Evolutionary conservation across 2,888 invertebrate genomes (phyloP).

Genomic region (Nephrotoma appendiculata): DNA sequence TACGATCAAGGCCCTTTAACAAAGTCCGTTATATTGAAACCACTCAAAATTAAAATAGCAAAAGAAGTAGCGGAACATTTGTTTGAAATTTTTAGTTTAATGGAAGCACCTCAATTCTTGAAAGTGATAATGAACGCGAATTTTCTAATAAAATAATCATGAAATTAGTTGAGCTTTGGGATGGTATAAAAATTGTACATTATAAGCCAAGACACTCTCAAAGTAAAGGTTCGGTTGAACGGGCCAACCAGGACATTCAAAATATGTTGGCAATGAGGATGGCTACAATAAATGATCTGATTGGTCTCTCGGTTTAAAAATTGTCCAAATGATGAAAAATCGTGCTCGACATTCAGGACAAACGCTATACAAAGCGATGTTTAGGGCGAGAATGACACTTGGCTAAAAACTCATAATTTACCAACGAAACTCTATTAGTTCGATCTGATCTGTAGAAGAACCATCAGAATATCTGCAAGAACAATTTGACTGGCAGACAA

Average conservation of each 20-base stretch:
- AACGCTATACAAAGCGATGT: not conserved
- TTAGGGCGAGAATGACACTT: not conserved
- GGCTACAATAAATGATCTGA: no score
- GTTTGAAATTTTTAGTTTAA: constrained; percentile 13
- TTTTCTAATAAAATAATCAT: constrained; percentile 13
- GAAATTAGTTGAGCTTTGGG: constrained; percentile 17
- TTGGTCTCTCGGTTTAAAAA: no score
- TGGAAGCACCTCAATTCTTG: constrained; percentile 15
- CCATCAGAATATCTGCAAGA: no score
- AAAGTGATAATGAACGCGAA: constrained; percentile 14
- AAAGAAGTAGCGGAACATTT: constrained; percentile 1
- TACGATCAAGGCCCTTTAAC: not conserved
- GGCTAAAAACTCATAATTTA: no score
- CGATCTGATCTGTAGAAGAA: no score
- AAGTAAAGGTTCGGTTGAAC: constrained; percentile 22
- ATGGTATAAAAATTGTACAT: constrained; percentile 23
- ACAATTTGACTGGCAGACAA: no score
- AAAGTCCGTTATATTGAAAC: not conserved
- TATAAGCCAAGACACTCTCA: constrained; percentile 22
- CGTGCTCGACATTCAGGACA: no score
- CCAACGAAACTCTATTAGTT: no score
- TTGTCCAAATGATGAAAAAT: not conserved
- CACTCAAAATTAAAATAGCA: not conserved
- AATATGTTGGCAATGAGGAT: no score
- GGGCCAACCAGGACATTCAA: constrained; percentile 9